A percentile compares a stretch with the other conserved stretches of the same genome.
phyloP scores from a whole-genome alignment of 1,140 invertebrate genomes.

The Calycopis cecrops region DNA sequence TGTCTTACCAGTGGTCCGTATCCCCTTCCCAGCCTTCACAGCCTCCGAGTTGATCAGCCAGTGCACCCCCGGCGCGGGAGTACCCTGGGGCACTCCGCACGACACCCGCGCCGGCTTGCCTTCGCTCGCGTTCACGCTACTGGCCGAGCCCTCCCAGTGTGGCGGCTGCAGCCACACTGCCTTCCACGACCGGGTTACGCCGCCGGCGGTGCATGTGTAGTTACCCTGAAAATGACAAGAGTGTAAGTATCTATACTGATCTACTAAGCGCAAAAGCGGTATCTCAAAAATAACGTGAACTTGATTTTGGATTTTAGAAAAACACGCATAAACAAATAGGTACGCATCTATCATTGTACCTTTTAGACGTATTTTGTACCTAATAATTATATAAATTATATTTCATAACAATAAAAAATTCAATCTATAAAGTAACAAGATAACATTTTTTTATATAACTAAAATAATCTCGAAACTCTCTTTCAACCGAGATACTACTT shows the following conservation, averaged over 20 bases:
- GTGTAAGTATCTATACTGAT: background rate
- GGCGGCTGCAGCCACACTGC: slow-evolving; percentile 48
- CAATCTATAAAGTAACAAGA: too few species aligned
- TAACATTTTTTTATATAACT: too few species aligned
- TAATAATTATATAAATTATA: too few species aligned
- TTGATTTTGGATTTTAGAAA: too few species aligned
- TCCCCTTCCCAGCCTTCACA: slow-evolving; percentile 74
- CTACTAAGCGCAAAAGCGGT: too few species aligned
- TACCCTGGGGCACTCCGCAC: background rate
- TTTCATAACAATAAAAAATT: too few species aligned
- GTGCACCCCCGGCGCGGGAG: slow-evolving; percentile 76
- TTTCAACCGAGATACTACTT: too few species aligned
- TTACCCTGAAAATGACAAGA: slow-evolving; percentile 52
- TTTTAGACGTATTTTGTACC: too few species aligned
- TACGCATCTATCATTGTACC: too few species aligned
- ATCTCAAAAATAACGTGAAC: too few species aligned
- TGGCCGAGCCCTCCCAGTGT: slow-evolving; percentile 59
- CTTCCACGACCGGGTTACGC: slow-evolving; percentile 55
- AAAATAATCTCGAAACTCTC: too few species aligned
- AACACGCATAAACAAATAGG: too few species aligned
- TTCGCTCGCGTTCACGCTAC: slow-evolving; percentile 51
- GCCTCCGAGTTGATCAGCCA: slow-evolving; percentile 91
- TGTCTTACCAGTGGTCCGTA: slow-evolving; percentile 56
- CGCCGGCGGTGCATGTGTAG: slow-evolving; percentile 56
- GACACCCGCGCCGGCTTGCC: slow-evolving; percentile 56